phyloP scores from a whole-genome alignment of 2,797 vertebrate species.

The Caiman crocodilus region DNA sequence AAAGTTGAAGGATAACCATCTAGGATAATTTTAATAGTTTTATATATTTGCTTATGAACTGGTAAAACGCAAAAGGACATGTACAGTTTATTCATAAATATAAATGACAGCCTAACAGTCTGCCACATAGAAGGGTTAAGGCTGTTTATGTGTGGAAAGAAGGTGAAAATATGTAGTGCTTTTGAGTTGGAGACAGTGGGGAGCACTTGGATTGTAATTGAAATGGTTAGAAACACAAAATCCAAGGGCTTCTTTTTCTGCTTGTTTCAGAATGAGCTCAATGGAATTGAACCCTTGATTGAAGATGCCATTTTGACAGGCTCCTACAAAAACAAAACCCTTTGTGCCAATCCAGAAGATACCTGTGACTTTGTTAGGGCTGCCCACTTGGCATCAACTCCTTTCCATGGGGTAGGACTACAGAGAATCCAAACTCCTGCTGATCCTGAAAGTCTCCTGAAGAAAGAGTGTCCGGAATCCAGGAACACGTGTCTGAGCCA shows the following conservation, averaged over 20 bases:
- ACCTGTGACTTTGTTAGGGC: conserved; percentile 86
- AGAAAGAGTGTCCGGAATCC: conserved; percentile 59
- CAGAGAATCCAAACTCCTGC: conserved; percentile 66
- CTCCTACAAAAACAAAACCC: conserved; percentile 81
- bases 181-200: not conserved
- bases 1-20: no score
- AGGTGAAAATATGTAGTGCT: not conserved
- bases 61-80: not conserved
- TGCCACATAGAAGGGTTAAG: not conserved
- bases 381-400: conserved; percentile 85
- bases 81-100: not conserved
- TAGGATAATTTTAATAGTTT: no score
- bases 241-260: not conserved
- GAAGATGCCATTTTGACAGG: conserved; percentile 86
- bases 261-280: conserved; percentile 78
- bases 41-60: not conserved
- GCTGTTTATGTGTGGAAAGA: not conserved
- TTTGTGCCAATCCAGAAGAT: conserved; percentile 86
- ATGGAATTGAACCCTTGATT: conserved; percentile 79
- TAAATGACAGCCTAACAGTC: not conserved
- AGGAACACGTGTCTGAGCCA: conserved; percentile 41
- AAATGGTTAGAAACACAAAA: not conserved
- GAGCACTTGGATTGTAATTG: not conserved
- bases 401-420: conserved; percentile 79
- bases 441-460: conserved; percentile 49